Percentiles rank a stretch among this genome's conserved stretches.
Evolutionary conservation across 2,888 invertebrate species (phyloP).

Genomic region (Periphyllus acericola): DNA sequence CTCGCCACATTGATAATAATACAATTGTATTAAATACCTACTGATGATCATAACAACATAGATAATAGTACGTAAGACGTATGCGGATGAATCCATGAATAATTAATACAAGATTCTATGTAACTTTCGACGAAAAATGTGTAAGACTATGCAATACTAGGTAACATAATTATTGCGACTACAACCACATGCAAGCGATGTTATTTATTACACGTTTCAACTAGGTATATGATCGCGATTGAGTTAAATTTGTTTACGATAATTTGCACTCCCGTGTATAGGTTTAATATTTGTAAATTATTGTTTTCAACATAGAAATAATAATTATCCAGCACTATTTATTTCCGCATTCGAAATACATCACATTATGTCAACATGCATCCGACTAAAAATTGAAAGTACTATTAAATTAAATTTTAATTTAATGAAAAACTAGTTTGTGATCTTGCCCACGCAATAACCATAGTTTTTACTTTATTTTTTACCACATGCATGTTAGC

Average conservation of each 20-base stretch:
- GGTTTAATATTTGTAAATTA: background rate
- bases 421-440: background rate
- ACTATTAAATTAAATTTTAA: background rate
- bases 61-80: no score
- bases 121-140: no score
- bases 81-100: no score
- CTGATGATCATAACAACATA: no score
- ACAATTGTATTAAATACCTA: no score
- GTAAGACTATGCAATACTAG: no score
- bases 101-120: no score
- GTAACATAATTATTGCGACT: no score
- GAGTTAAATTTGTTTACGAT: background rate
- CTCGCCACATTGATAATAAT: no score
- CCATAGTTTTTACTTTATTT: background rate
- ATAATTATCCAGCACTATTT: background rate
- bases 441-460: constrained; percentile 4
- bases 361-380: background rate
- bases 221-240: no score
- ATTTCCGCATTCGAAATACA: background rate
- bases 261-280: background rate
- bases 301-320: background rate
- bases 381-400: background rate
- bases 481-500: background rate
- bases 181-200: no score
- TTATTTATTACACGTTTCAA: no score